These are phyloP conservation scores for Himalopsyche kuldschensis DNA, from an alignment of 2,888 invertebrate genomes.

Conservation along the genomic window DNA sequence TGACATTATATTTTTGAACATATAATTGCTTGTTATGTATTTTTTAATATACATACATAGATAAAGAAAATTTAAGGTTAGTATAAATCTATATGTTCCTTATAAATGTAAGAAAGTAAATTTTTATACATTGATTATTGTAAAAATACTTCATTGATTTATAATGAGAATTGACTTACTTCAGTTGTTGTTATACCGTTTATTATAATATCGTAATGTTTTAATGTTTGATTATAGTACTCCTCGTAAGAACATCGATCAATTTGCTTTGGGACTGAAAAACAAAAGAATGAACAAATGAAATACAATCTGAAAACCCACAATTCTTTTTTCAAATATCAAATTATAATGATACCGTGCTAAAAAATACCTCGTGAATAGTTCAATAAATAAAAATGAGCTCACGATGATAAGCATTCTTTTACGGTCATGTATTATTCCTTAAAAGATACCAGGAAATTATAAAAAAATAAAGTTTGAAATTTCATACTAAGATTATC, in stretches of 20 bases:
- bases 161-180: conserved; percentile 44
- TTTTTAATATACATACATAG: too few species aligned
- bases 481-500: too few species aligned
- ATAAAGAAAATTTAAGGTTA: too few species aligned
- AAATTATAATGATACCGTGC: not conserved
- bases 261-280: conserved; percentile 55
- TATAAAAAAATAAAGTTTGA: too few species aligned
- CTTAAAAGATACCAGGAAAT: too few species aligned
- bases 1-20: too few species aligned
- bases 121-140: too few species aligned
- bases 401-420: not conserved
- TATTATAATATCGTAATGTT: conserved; percentile 62
- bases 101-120: too few species aligned
- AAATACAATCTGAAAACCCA: not conserved
- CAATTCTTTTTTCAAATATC: not conserved
- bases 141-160: not conserved
- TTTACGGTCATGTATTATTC: not conserved
- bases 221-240: conserved; percentile 69
- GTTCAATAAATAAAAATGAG: not conserved
- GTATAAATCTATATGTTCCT: too few species aligned
- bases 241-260: conserved; percentile 78
- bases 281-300: not conserved
- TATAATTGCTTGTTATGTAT: too few species aligned
- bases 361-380: not conserved
- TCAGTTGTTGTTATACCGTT: conserved; percentile 58